These are phyloP conservation scores for Xanthorhoe designata DNA, from an alignment of 2,888 invertebrate species.

Conservation along the genomic window DNA sequence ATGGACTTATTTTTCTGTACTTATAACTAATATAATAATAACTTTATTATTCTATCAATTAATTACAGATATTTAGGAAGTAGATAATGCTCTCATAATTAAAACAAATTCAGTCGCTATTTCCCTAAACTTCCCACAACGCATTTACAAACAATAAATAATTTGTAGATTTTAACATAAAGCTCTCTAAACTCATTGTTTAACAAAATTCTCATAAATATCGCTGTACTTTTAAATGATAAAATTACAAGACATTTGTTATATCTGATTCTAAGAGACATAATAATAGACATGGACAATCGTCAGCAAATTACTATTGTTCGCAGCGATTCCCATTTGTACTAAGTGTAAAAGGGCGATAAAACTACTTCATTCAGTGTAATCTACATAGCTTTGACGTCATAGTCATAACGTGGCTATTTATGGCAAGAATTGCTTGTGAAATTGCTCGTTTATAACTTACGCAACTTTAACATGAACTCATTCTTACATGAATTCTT, in stretches of 20 bases:
- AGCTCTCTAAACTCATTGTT: constrained; percentile 21
- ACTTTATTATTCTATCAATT: too few relatives aligned
- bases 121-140: constrained; percentile 25
- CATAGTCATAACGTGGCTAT: background rate
- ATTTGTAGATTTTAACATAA: constrained; percentile 16
- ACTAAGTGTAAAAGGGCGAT: background rate
- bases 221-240: constrained; percentile 23
- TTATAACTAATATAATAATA: too few relatives aligned
- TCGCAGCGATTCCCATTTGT: background rate
- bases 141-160: constrained; percentile 30
- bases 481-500: background rate
- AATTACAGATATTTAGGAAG: background rate
- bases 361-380: background rate
- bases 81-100: background rate
- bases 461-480: background rate
- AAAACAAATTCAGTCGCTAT: background rate
- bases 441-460: background rate
- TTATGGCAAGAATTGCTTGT: background rate
- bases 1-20: too few relatives aligned
- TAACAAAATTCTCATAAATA: constrained; percentile 33
- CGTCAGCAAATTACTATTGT: background rate
- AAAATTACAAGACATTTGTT: constrained; percentile 20
- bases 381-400: background rate
- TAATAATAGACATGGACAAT: background rate
- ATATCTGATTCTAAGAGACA: constrained; percentile 28